Evolutionary conservation across 2,113 vertebrate genomes (phyloP), one percentile per base, ranked within the genome.

Genomic region (Casuarius casuarius): DNA sequence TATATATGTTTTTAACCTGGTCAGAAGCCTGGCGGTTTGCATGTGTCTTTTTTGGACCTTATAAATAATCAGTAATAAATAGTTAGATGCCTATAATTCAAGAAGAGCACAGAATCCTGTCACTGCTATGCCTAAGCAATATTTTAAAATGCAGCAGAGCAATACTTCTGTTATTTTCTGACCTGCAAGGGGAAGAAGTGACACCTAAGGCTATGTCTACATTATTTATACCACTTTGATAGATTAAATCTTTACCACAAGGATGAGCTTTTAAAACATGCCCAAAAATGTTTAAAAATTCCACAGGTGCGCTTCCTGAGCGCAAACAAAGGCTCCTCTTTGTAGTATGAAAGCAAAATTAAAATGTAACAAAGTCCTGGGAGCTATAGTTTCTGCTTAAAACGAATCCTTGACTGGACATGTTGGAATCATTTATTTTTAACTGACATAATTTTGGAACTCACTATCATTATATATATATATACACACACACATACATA

Each of bases 221-320:
- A 97, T 98, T 98, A 98, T 98, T 98, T 98, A 98, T 97, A 94
- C 75, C 85, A 91, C 96, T 98, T 98, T 98, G 94, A 98, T 97
- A 98, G 98, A 98, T 98, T 98, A 98, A 98, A 98, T 98, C 98
- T 98, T 97, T 84, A 98, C 97, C 97, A 91, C 91, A 78, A 95
- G 49, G 95, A 92, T 97, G 90, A 97, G 95, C 91, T 97, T 97
- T 97, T 97, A 94, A 97, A 97, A 95, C 97, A 81, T 97, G 98
- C 95, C 98, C 54, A 94, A 97, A 98, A 97, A 97, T 31, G 96
- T 96, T 97, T 96, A 81, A 97, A 84, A 95, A 98, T 98, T 98
- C 97, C 97, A 97, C 98, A 98, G 98, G 98, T 98, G 98, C 97
- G 98, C 96, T 95, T 95, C 72, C 83, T 67, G 72, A 97, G 90